Evolutionary conservation across 2,888 invertebrate genomes (phyloP).

Genomic region (Gastrophysa polygoni): DNA sequence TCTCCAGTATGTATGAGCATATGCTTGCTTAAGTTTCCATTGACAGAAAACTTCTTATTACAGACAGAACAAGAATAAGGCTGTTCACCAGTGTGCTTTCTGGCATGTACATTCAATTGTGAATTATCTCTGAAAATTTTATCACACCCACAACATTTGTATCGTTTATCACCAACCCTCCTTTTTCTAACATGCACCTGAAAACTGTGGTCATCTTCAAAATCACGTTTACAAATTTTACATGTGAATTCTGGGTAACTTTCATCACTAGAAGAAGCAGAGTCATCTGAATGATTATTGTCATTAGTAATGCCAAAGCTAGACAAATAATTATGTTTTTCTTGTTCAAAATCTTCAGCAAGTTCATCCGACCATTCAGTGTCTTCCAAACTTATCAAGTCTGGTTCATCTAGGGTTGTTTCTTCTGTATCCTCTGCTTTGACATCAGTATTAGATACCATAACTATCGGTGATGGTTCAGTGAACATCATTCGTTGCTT

Average conservation of each 20-base stretch:
- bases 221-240: constrained; percentile 46
- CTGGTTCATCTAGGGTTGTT: constrained; percentile 21
- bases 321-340: background rate
- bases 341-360: background rate
- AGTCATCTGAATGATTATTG: constrained; percentile 3
- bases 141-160: constrained; percentile 50
- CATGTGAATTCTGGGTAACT: constrained; percentile 37
- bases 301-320: background rate
- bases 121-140: constrained; percentile 52
- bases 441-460: constrained; percentile 9
- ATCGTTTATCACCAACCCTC: constrained; percentile 41
- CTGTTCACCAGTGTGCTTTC: constrained; percentile 54
- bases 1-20: constrained; percentile 52
- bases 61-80: constrained; percentile 51
- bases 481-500: background rate
- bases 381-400: constrained; percentile 18
- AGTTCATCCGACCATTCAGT: background rate
- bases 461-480: background rate
- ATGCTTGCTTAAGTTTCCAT: constrained; percentile 53
- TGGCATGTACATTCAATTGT: constrained; percentile 50
- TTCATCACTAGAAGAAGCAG: constrained; percentile 22
- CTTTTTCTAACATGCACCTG: constrained; percentile 43
- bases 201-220: constrained; percentile 38
- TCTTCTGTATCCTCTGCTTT: constrained; percentile 19
- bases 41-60: constrained; percentile 52